Percentiles rank a stretch among this genome's conserved stretches.
phyloP scores from a whole-genome alignment of 2,797 vertebrate genomes.

The Sardinella longiceps region DNA sequence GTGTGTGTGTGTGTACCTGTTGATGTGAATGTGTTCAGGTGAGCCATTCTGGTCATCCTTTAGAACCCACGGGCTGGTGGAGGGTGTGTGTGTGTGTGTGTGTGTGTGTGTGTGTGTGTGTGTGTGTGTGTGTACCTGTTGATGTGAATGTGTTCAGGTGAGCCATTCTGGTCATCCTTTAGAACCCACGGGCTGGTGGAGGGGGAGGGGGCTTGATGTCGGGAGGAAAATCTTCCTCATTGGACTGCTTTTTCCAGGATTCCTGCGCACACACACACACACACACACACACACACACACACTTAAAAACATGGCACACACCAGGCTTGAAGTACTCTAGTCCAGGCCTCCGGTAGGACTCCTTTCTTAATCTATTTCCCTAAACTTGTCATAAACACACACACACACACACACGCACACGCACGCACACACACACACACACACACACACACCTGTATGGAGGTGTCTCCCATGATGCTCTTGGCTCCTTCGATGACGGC shows the following conservation, averaged over 20 bases:
- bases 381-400: neutral
- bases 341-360: too few species aligned
- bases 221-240: constrained; percentile 90
- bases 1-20: neutral
- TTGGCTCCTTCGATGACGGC: constrained; percentile 95
- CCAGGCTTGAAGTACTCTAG: too few species aligned
- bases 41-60: constrained; percentile 81
- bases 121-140: neutral
- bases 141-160: constrained; percentile 59
- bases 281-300: neutral
- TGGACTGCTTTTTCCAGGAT: constrained; percentile 94
- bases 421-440: neutral
- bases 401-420: neutral
- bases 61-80: constrained; percentile 77
- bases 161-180: constrained; percentile 81
- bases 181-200: constrained; percentile 83
- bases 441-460: constrained; percentile 80
- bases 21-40: constrained; percentile 58
- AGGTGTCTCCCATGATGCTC: constrained; percentile 90
- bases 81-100: neutral
- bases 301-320: neutral
- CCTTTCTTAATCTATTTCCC: too few species aligned
- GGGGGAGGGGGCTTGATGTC: constrained; percentile 88
- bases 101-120: constrained; percentile 5
- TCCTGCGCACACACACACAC: constrained; percentile 71